Percentiles rank a stretch among this genome's conserved stretches.
Conservation (phyloP, 2,888 invertebrate genomes). For the Phengaris alcon region DNA sequence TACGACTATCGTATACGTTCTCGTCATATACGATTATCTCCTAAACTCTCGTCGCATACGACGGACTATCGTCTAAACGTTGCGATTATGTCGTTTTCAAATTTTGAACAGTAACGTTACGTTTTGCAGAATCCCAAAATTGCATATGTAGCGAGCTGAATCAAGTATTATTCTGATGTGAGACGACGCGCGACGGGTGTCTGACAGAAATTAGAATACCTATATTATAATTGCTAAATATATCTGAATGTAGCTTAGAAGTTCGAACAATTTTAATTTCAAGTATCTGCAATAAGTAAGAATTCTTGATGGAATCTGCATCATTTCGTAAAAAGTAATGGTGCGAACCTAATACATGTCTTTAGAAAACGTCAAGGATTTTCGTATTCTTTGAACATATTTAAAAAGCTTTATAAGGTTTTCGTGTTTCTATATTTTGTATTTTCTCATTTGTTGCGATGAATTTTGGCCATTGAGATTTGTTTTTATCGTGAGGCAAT, state of each 20-base stretch:
- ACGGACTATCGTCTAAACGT: constrained; percentile 32
- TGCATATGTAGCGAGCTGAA: constrained; percentile 12
- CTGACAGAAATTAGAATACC: background rate
- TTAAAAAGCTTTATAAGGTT: background rate
- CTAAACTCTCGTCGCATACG: constrained; percentile 39
- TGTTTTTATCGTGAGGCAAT: constrained; percentile 34
- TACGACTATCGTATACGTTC: constrained; percentile 1
- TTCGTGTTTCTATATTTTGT: background rate
- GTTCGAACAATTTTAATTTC: too few species aligned
- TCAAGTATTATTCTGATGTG: constrained; percentile 17
- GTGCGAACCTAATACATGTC: too few species aligned
- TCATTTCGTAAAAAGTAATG: too few species aligned
- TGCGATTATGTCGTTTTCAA: constrained; percentile 18
- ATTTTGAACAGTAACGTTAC: background rate
- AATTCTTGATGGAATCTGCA: too few species aligned
- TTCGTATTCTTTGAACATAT: background rate
- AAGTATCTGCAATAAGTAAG: too few species aligned
- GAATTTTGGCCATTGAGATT: constrained; percentile 19
- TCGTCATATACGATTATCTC: constrained; percentile 32
- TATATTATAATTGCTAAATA: background rate
- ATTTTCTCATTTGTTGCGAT: background rate
- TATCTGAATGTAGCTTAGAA: too few species aligned
- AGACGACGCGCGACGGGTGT: background rate
- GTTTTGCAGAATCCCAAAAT: constrained; percentile 11
- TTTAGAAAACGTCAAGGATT: too few species aligned